Percentiles rank a stretch among this genome's conserved stretches.
phyloP scores from a whole-genome alignment of 2,888 invertebrate species.

The Idaea biselata region DNA sequence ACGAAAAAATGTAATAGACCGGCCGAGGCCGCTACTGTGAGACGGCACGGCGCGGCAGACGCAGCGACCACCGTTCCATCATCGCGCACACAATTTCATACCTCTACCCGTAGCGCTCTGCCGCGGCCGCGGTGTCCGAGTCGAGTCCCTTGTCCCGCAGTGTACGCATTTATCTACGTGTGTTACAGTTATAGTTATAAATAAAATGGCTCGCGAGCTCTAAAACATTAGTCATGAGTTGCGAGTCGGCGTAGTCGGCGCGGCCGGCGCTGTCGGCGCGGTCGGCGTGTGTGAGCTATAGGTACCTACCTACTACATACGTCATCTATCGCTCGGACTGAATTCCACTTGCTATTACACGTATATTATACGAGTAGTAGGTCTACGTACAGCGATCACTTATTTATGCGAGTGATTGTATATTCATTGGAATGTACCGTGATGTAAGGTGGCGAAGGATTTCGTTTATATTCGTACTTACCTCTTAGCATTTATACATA shows the following conservation, averaged over 20 bases:
- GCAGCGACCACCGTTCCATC: background rate
- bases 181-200: slow-evolving; percentile 70
- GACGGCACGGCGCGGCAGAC: no score
- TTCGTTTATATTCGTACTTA: slow-evolving; percentile 8
- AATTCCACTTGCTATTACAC: slow-evolving; percentile 30
- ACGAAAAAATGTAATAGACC: background rate
- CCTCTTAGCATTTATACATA: background rate
- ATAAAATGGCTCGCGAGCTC: slow-evolving; percentile 49
- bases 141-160: slow-evolving; percentile 26
- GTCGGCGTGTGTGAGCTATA: background rate
- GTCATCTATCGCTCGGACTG: slow-evolving; percentile 30
- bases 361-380: background rate
- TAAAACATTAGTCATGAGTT: slow-evolving; percentile 57
- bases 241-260: slow-evolving; percentile 41
- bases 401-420: slow-evolving; percentile 43
- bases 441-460: slow-evolving; percentile 33
- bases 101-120: background rate
- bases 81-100: background rate
- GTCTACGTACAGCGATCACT: slow-evolving; percentile 16
- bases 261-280: slow-evolving; percentile 11
- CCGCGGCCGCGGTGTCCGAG: background rate
- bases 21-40: no score
- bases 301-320: slow-evolving; percentile 12
- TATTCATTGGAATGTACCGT: slow-evolving; percentile 44
- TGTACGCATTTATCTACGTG: slow-evolving; percentile 59